Base-by-base conservation (phyloP, 2,888 invertebrate genomes). In the Hypena proboscidalis region DNA sequence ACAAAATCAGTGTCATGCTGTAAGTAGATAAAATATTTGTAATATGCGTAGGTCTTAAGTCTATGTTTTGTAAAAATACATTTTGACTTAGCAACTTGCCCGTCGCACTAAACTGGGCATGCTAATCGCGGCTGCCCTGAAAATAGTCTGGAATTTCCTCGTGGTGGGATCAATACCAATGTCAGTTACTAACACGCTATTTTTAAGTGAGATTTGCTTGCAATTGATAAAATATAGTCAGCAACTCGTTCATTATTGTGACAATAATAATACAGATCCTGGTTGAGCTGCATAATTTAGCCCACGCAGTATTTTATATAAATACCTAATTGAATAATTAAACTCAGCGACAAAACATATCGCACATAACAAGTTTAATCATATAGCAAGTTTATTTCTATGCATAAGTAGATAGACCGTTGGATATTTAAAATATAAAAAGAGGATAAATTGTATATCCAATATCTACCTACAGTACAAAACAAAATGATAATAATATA, bases 121-220 rank as follows among this genome's bases (percentile, higher is more conserved):
- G 76, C 83, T 85, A 81, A 85, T 81, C 61, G 67, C 54, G 77
- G 74, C 72, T 76, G 67, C 56, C 71, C 80, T 70, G 70, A 85
- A n/a, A 86, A 86, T 87, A 85, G 79, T 69, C 60, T 69, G 80
- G 81, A 79, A 85, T 86, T 79, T 80, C 75, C 73, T 57, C 54
- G 58, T 58, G 59, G 46, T 25, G 48, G 67, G 61, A 70, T 74
- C 74, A 68, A 74, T 73, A 73, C 70, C 63, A 64, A 62, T 70
- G 68, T 72, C 77, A 74, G 66, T 60, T n/a, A 35, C 30, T 41
- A 43, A 31, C 39, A 63, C 52, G 47, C 60, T 62, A 50, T 62
- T 63, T 62, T 67, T 62, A 58, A 67, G 61, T 56, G 33, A 32
- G 34, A 11, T 22, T 14, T 31, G 25, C 25, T 33, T 41, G 7